These are phyloP conservation scores for Pachyrhynchus sulphureomaculatus DNA, from an alignment of 1,140 invertebrate species.

Conservation along the genomic window DNA sequence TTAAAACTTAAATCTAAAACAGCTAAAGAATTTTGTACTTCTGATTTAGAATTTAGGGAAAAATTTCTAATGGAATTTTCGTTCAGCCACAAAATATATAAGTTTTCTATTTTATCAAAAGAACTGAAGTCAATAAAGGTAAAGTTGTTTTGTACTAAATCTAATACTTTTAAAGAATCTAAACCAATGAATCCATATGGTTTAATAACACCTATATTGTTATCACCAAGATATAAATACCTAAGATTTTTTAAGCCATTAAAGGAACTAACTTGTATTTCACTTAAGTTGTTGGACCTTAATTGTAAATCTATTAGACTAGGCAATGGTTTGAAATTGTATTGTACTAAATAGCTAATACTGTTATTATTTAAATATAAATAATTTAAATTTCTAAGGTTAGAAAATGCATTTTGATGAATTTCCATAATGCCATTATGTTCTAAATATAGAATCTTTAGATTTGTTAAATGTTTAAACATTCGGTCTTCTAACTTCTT, in stretches of 20 bases:
- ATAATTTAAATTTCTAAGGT: slow-evolving; percentile 41
- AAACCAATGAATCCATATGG: slow-evolving; percentile 46
- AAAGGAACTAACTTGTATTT: slow-evolving; percentile 46
- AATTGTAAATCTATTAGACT: slow-evolving; percentile 46
- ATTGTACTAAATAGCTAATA: slow-evolving; percentile 42
- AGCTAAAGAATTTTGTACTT: slow-evolving; percentile 37
- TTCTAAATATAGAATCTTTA: slow-evolving; percentile 45
- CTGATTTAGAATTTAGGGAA: slow-evolving; percentile 34
- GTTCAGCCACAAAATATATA: slow-evolving; percentile 43
- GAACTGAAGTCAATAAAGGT: slow-evolving; percentile 32
- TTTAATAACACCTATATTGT: slow-evolving; percentile 38
- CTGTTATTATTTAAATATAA: slow-evolving; percentile 47
- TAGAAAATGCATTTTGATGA: slow-evolving; percentile 41
- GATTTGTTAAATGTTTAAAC: slow-evolving; percentile 39
- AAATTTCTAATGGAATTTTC: slow-evolving; percentile 41
- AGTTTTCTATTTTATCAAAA: slow-evolving; percentile 41
- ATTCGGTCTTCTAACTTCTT: slow-evolving; percentile 39
- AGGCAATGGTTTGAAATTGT: slow-evolving; percentile 46
- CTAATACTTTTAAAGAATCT: slow-evolving; percentile 40
- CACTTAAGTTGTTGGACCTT: slow-evolving; percentile 42
- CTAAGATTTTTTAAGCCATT: slow-evolving; percentile 43
- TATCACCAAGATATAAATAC: slow-evolving; percentile 43
- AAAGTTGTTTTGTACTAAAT: slow-evolving; percentile 42
- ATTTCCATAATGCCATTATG: slow-evolving; percentile 42
- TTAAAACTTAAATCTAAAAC: slow-evolving; percentile 41